phyloP scores from a whole-genome alignment of 2,797 vertebrate species.

The Coreius guichenoti region DNA sequence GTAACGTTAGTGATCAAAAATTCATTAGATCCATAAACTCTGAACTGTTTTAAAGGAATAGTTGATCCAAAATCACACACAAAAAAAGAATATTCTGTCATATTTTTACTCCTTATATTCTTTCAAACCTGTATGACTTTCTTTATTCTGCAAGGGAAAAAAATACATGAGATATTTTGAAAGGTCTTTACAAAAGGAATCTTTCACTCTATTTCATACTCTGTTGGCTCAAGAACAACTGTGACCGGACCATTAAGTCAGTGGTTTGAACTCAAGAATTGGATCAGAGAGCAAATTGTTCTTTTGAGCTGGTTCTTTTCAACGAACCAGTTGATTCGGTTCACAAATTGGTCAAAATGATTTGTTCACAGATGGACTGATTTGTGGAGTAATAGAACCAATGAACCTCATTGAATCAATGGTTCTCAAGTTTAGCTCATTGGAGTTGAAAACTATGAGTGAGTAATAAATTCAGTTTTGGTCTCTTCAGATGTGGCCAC shows the following conservation, averaged over 20 bases:
- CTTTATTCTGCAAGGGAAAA: neutral
- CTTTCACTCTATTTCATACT: neutral
- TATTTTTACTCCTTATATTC: neutral
- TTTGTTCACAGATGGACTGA: neutral
- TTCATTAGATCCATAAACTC: neutral
- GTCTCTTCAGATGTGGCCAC: neutral
- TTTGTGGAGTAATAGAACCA: conserved; percentile 3
- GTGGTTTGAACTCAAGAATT: conserved; percentile 4
- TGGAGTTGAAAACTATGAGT: neutral
- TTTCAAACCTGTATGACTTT: neutral
- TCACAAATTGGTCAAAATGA: conserved; percentile 7
- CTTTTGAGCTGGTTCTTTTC: neutral
- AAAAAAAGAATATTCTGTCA: neutral
- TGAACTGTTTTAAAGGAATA: neutral
- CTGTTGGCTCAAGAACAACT: neutral
- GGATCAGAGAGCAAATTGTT: conserved; percentile 6
- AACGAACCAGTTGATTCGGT: neutral
- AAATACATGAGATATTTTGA: neutral
- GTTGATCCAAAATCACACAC: neutral
- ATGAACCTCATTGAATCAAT: neutral
- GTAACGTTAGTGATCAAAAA: conserved; percentile 4
- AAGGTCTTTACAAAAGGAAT: neutral
- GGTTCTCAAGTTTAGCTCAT: neutral
- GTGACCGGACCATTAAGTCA: neutral
- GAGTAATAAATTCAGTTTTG: neutral